A percentile compares a stretch with the other conserved stretches of the same genome.
These are phyloP conservation scores for Columba livia DNA, from an alignment of 2,113 vertebrate genomes.

Conservation along the genomic window DNA sequence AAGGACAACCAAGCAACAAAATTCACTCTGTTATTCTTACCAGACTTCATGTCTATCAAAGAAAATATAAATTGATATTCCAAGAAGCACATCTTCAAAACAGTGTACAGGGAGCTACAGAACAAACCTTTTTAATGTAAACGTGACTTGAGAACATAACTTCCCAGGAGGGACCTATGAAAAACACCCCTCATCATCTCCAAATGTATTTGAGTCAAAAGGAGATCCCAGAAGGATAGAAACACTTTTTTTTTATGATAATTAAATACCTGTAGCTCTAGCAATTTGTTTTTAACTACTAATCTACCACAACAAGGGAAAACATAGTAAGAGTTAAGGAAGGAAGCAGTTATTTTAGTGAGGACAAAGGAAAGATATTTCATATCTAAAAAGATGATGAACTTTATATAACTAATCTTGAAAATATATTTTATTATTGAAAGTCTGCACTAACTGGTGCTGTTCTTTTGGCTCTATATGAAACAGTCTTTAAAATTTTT, in stretches of 20 bases:
- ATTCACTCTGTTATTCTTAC: slow-evolving; percentile 1
- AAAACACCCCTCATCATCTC: neutral
- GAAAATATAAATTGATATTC: slow-evolving; percentile 37
- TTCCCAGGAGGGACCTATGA: slow-evolving; percentile 6
- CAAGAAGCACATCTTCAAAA: slow-evolving; percentile 26
- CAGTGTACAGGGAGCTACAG: neutral
- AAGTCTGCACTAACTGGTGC: neutral
- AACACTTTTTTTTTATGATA: slow-evolving; percentile 19
- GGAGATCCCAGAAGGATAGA: neutral
- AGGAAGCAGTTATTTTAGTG: neutral
- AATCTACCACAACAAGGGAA: neutral
- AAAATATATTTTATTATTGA: neutral
- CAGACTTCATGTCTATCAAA: neutral
- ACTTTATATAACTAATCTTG: neutral
- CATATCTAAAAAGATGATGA: neutral
- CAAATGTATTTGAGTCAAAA: slow-evolving; percentile 38
- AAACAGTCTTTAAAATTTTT: neutral
- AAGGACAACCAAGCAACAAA: slow-evolving; percentile 29
- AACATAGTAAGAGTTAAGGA: neutral
- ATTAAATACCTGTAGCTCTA: neutral
- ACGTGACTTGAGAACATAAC: slow-evolving; percentile 10
- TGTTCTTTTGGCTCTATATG: neutral
- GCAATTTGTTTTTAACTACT: neutral
- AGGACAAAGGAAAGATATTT: neutral
- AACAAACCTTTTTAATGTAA: slow-evolving; percentile 24